Base-by-base conservation (phyloP, 2,113 vertebrate genomes). In the Balaenoptera acutorostrata region DNA sequence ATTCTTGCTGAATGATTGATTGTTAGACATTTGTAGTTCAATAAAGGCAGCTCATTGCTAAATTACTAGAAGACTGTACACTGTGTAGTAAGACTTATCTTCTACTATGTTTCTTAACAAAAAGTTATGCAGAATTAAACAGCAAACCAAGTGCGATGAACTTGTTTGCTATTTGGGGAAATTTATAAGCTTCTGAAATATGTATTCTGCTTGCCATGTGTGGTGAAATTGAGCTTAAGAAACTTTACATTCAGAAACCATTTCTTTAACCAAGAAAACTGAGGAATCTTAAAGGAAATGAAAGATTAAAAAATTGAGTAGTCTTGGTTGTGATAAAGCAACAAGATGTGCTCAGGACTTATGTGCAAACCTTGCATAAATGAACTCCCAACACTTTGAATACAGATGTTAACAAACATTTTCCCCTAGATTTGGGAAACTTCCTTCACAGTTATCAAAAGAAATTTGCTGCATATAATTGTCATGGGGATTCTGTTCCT, bases 151-250 rank as follows among this genome's bases (percentile, higher is more conserved):
- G 21, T 89, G 14, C 61, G 33, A 21, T 64, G 27, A 66, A 93
- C 59, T 89, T 95, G 77, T 96, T 85, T 97, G 36, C 94, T 94
- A 78, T 93, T 97, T 97, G 21, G 25, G 94, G 36, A 95, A 93
- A 97, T 96, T 92, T 93, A 90, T 96, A 96, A 96, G 52, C 55
- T 93, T 93, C 21, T 88, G 66, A 92, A 97, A 98, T 93, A 39
- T 21, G 27, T 93, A 44, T 25, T 92, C 6, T 33, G 52, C 29
- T 84, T 95, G 20, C 25, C 15, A 64, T 41, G 0, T 36, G 66
- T 85, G 97, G 82, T 84, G 84, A 98, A 97, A 98, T 92, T 93
- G 78, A 97, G 29, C 55, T 97, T 97, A 95, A 92, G 78, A 93
- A 96, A 91, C 0, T 46, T 96, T 96, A 97, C 92, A 80, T 80